Evolutionary conservation across 1,140 invertebrate genomes (phyloP), one percentile per base, ranked within the genome.

Genomic region (Dermatophagoides farinae): DNA sequence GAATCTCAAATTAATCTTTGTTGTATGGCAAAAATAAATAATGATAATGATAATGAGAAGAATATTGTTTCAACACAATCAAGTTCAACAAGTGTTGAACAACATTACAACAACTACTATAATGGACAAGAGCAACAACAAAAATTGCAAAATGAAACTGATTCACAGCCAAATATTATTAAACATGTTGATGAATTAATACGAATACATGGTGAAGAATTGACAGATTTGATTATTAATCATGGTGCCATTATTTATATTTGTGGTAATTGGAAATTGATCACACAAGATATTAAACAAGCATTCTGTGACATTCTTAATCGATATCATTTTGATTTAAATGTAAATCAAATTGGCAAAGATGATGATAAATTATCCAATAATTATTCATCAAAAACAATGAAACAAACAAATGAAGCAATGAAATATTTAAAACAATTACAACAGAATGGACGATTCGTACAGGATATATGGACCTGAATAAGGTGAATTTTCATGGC

Each of bases 261-360:
- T 6, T 86, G 85, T 72, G 85, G 85, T 12, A 84, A 86, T 74
- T 77, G 80, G 16, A 81, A 79, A 62, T 77, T 76, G 61, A 84
- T 88, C 77, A 78, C 79, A 0, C 77, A 79, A 64, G 76, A 81
- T 69, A 80, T 88, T 1, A 74, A 75, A 61, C 74, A 77, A 22
- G 71, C 74, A 1, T 70, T 88, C 6, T 65, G 72, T n/a, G 64
- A 75, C 20, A 75, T 78, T 63, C 66, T 85, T 31, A 66, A 73
- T 39, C 68, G 74, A 64, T 61, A 72, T 62, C 67, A 72, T 60
- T 31, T 31, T 31, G 31, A 31, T n/a, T n/a, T n/a, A n/a, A n/a
- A n/a, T n/a, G n/a, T n/a, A 31, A 31, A 31, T 31, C 49, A 51
- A 1, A 51, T 8, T 22, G 25, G 12, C 62, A 72, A 67, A 8